These are phyloP conservation scores for Jordanella pulchra DNA, from an alignment of 2,797 vertebrate species.

Conservation along the genomic window DNA sequence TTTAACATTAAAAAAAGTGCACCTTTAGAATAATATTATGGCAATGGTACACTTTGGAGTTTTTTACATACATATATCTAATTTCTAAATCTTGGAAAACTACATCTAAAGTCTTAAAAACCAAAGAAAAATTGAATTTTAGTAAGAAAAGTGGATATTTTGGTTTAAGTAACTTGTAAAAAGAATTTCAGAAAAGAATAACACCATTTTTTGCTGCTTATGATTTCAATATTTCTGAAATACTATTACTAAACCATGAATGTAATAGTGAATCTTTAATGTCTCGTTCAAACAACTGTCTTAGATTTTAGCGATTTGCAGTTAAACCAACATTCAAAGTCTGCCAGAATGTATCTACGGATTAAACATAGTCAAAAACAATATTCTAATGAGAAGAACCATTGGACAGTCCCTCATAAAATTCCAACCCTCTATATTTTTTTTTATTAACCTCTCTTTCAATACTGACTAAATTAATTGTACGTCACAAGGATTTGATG, in stretches of 20 bases:
- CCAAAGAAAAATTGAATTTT: neutral
- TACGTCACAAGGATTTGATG: neutral
- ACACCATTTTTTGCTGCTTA: neutral
- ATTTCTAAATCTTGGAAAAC: too few relatives aligned
- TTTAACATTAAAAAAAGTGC: neutral
- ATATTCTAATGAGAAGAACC: too few relatives aligned
- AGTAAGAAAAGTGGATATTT: neutral
- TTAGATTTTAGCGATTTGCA: neutral
- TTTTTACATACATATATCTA: too few relatives aligned
- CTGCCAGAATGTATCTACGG: neutral
- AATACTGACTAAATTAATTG: neutral
- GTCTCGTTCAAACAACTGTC: neutral
- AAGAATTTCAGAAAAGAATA: neutral
- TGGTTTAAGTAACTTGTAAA: neutral
- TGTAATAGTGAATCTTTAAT: neutral
- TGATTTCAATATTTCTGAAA: neutral
- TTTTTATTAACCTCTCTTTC: neutral
- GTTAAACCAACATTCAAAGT: neutral
- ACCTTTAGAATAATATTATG: neutral
- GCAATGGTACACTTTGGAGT: neutral
- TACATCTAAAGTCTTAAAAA: neutral
- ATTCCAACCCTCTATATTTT: too few relatives aligned
- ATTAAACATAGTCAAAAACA: too few relatives aligned
- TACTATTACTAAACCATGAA: neutral
- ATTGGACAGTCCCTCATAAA: too few relatives aligned